Base-by-base conservation (phyloP, 2,113 vertebrate species). In the Felis catus region DNA sequence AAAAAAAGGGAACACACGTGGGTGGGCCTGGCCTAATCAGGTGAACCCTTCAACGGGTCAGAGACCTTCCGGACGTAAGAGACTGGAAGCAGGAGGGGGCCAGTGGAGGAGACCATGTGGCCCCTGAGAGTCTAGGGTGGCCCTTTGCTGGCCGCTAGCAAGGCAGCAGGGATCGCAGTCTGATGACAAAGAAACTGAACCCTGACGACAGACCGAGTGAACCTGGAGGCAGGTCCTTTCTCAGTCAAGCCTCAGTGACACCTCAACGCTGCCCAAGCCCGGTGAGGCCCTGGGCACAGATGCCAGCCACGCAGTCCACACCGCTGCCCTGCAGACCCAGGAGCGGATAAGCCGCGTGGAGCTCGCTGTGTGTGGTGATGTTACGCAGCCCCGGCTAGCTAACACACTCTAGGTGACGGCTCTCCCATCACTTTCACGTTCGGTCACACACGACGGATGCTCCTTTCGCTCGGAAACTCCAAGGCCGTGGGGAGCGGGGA, bases 401-500 rank as follows among this genome's bases (percentile, higher is more conserved):
- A 21, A 45, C 27, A 58, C 9, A 4, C 55, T 65, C 39, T 12
- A 0, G 2, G 63, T 7, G 31, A 29, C 0, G 6, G 39, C 25
- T 23, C 36, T 48, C 11, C 0, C 21, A 2, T 6, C 61, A 7
- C 92, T 16, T 16, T 55, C 87, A 7, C 1, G 1, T 18, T 73
- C 14, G 25, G 23, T 39, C 36, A 51, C 33, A 27, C 9, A 3
- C 39, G 23, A 21, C 23, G 63, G 33, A 4, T 15, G 31, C 16
- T 25, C 80, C 31, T 41, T 2, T 41, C 1, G 3, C 45, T 90
- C 70, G 19, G 58, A 84, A 58, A 58, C 10, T 45, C 45, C n/a
- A n/a, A 76, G 29, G 7, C 3, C 14, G 19, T 76, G 19, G 80
- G 29, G 87, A 58, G 80, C 36, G 15, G 36, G 8, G 11, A 68